These are phyloP conservation scores for Apaloderma vittatum DNA, from an alignment of 2,113 vertebrate genomes.

Conservation along the genomic window DNA sequence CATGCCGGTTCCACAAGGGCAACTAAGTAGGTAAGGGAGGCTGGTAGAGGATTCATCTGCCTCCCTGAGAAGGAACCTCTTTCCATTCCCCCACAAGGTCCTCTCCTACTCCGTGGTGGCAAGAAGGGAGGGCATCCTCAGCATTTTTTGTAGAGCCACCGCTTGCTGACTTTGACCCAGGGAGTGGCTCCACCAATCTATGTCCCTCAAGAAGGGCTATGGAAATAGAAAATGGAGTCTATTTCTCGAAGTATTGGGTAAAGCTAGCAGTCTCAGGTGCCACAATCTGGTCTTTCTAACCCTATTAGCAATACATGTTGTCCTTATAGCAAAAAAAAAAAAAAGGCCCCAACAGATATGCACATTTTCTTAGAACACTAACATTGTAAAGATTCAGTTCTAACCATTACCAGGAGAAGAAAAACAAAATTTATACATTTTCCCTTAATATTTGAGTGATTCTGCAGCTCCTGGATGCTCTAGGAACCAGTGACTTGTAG, in stretches of 20 bases:
- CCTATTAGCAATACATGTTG: not conserved
- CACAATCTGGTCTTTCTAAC: not conserved
- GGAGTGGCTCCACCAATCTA: too few species aligned
- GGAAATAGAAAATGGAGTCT: not conserved
- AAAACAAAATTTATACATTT: not conserved
- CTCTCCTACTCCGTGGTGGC: too few species aligned
- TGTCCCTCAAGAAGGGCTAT: not conserved
- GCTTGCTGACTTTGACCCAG: too few species aligned
- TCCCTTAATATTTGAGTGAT: not conserved
- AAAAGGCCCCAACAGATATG: not conserved
- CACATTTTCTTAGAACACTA: not conserved
- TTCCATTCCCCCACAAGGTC: too few species aligned
- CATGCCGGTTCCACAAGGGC: too few species aligned
- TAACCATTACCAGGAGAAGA: not conserved
- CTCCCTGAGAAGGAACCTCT: too few species aligned
- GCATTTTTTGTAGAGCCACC: too few species aligned
- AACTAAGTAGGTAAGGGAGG: too few species aligned
- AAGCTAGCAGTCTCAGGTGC: not conserved
- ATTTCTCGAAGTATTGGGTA: not conserved
- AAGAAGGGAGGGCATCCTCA: too few species aligned
- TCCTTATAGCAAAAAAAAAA: fast-evolving
- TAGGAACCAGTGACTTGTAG: not conserved
- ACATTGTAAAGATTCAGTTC: not conserved
- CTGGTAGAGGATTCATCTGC: too few species aligned
- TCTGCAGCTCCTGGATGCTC: not conserved